Base-by-base conservation (phyloP, 1,140 invertebrate genomes). In the Protaetia brevitarsis region DNA sequence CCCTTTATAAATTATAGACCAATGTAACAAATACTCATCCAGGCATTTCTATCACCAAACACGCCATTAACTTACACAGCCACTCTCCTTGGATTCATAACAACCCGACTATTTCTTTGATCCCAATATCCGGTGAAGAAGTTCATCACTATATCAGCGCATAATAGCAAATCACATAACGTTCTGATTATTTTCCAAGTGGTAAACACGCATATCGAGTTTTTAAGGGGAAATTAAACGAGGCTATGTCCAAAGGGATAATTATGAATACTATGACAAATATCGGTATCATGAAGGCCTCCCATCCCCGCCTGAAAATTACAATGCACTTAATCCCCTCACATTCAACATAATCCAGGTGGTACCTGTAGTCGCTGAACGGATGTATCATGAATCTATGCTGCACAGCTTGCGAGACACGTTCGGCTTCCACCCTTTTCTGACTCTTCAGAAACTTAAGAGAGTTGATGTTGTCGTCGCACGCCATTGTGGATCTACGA, bases 61-160 rank as follows among this genome's bases (percentile, higher is more conserved):
- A n/a, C n/a, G n/a, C n/a, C n/a, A n/a, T n/a, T n/a, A 21, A 29
- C 29, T 13, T 28, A 59, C 57, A 11, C 7, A 1, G 10, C 26
- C n/a, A 59, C 29, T 16, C 26, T 29, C 16, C 7, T 29, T 1
- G 57, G 57, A 0, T 59, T 8, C 57, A 59, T 59, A 13, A 59
- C 26, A 3, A 59, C 26, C 16, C 29, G 10, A 1, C 16, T 11
- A n/a, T n/a, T n/a, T 7, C 1, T 16, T 27, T 13, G 8, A 28
- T 59, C 57, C 27, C 57, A 29, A 28, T 59, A 59, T 29, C 57
- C 57, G 57, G 57, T 59, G 10, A 59, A 59, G 8, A 59, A 59
- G 16, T 59, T 59, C 23, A 59, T n/a, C 2, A 59, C 7, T 2
- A 59, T 28, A 19, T 59, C 57, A n/a, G n/a, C 11, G 3, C 23